Conservation (phyloP, 2,797 vertebrate genomes). For the Gadopsis bispinosus region DNA sequence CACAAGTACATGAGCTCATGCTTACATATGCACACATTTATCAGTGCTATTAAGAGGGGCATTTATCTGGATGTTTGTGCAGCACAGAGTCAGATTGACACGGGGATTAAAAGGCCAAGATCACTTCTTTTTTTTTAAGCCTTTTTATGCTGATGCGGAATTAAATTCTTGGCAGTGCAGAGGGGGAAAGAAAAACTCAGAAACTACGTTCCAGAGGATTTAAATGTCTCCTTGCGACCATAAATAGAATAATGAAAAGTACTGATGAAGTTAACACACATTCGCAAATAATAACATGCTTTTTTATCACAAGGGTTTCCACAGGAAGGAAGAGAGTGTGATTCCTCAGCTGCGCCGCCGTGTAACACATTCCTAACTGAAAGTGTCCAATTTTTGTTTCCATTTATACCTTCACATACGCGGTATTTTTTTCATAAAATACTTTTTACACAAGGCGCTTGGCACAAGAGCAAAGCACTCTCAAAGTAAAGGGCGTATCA, state of each 20-base stretch:
- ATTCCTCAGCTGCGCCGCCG: background rate
- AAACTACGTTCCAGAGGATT: constrained; percentile 15
- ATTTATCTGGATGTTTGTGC: constrained; percentile 39
- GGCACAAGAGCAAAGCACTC: too few species aligned
- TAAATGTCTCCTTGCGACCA: constrained; percentile 10
- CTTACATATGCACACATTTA: constrained; percentile 22
- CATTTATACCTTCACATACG: background rate
- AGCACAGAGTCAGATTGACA: constrained; percentile 23
- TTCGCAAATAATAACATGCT: background rate
- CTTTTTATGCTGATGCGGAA: constrained; percentile 36
- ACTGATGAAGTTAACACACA: background rate
- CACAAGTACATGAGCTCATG: constrained; percentile 30
- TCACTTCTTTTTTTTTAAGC: background rate
- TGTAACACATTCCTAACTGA: background rate
- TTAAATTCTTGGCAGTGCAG: constrained; percentile 20
- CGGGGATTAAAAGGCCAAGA: constrained; percentile 40
- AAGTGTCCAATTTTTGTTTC: background rate
- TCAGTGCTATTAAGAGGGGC: constrained; percentile 17
- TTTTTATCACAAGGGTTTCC: background rate
- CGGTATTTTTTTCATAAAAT: background rate
- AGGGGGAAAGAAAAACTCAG: constrained; percentile 9
- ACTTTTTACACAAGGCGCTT: too few species aligned
- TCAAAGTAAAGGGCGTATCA: background rate
- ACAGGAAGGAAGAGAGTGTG: background rate
- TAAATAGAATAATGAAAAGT: constrained; percentile 23